phyloP scores from a whole-genome alignment of 2,888 invertebrate genomes.

The Cabera pusaria region DNA sequence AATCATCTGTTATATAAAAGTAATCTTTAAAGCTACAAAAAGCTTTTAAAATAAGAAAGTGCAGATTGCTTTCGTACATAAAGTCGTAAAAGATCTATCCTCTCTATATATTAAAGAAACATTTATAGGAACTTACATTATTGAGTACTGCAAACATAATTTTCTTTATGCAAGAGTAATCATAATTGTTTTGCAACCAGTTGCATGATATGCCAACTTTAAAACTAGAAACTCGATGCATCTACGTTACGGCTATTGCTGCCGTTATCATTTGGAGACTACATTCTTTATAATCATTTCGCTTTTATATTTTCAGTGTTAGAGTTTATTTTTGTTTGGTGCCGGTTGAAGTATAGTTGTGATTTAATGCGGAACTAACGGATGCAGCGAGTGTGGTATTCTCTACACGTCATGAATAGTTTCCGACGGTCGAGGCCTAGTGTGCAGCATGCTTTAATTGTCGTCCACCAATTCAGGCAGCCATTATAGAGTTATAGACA shows the following conservation, averaged over 20 bases:
- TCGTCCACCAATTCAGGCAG: conserved; percentile 39
- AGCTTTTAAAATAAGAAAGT: too few relatives aligned
- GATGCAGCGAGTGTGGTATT: conserved; percentile 62
- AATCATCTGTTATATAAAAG: too few relatives aligned
- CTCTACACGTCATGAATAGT: conserved; percentile 60
- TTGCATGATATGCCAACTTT: conserved; percentile 13
- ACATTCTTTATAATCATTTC: not conserved
- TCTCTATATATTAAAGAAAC: too few relatives aligned
- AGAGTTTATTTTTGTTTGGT: conserved; percentile 34
- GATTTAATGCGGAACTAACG: conserved; percentile 65
- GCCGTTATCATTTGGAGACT: conserved; percentile 28
- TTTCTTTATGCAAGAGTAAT: too few relatives aligned
- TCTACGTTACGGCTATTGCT: conserved; percentile 30
- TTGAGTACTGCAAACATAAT: too few relatives aligned
- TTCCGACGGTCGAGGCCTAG: conserved; percentile 63
- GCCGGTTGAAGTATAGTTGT: conserved; percentile 28
- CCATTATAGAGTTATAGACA: conserved; percentile 47
- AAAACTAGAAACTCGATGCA: conserved; percentile 30
- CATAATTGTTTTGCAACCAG: conserved; percentile 1
- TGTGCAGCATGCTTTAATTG: conserved; percentile 62
- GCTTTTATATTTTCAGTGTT: conserved; percentile 27
- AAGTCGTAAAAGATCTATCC: too few relatives aligned
- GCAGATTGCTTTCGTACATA: too few relatives aligned
- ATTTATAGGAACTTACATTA: too few relatives aligned
- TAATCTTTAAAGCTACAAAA: too few relatives aligned